Evolutionary conservation across 2,797 vertebrate species (phyloP), one percentile per base, ranked within the genome.

Genomic region (Miichthys miiuy): DNA sequence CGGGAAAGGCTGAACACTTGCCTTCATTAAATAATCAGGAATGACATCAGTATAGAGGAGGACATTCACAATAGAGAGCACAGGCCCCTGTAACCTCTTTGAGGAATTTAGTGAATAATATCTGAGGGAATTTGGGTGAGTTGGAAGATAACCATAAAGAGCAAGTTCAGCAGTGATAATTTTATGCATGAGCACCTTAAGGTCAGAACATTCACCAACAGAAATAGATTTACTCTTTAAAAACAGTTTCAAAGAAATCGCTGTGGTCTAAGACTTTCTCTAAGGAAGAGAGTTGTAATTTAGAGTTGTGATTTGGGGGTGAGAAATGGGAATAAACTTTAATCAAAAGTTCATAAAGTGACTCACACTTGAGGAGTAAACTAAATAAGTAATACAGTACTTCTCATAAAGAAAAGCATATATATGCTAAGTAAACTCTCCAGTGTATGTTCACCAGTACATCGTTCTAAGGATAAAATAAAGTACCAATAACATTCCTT

Each of bases 31-130:
- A 82, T 72, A 72, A 80, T 83, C 65, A 42, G 41, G 44, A 72
- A 72, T 68, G 34, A 50, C 60, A 68, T 85, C 65, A 52, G 27
- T 61, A 14, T 17, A 72, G 62, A 34, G 64, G 47, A 72, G 75
- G 6, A 2, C 21, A 4, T 62, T 74, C 34, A 70, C 62, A 68
- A 56, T 58, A 58, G 47, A 68, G 68, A 72, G 55, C 54, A 64
- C 34, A 41, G 56, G 38, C 68, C 64, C 16, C 54, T 38, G 1
- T 63, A 61, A 75, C 69, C 47, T 83, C 58, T 66, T 46, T 65
- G 61, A 85, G 71, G 77, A 77, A 48, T 84, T 78, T 63, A 61
- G 58, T 83, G 81, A 85, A 77, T 65, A 77, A 84, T 75, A 80
- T 76, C 67, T 25, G 10, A 74, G 57, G 50, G 63, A 79, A 74